Evolutionary conservation across 1,140 invertebrate species (phyloP), one percentile per base, ranked within the genome.

Genomic region (Conopomorpha cramerella): DNA sequence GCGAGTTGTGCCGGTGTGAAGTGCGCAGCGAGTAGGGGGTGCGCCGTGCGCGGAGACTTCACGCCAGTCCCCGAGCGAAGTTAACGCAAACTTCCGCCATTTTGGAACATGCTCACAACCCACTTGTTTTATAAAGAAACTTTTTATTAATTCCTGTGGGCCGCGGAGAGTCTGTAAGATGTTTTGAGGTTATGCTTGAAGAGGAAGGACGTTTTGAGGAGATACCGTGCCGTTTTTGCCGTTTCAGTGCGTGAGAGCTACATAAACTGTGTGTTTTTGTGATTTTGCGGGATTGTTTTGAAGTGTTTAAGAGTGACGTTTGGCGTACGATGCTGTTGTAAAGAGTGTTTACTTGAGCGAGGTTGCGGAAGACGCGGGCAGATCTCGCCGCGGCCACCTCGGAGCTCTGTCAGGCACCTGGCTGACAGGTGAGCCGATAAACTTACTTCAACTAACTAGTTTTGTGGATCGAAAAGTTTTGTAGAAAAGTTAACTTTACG

Each of bases 61-160:
- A 72, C 65, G 55, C 57, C 65, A 71, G 60, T 76, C 64, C 68
- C 64, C 68, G 77, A 76, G 64, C 74, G 73, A 79, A 79, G 71
- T 79, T 79, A 74, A 73, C 72, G 59, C 72, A 63, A 79, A 79
- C 72, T 79, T 79, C 77, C 77, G 72, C 77, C 77, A 78, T 79
- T 79, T 79, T 79, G 73, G 74, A 72, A 78, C 74, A 78, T 79
- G 77, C 77, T 78, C 77, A 73, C 77, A 74, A 77, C 72, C 77
- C 71, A 79, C 77, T 79, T 78, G 77, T 79, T 79, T 79, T 76
- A 73, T 77, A 78, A 79, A 79, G 77, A 78, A 79, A 79, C 77
- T 79, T 79, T 79, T 79, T 79, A 78, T 77, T 78, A 79, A 78
- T 78, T 79, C 74, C 71, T 73, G 74, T 70, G 64, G 73, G 70